Conservation (phyloP, 2,113 vertebrate species). For the Limnothrissa miodon region DNA sequence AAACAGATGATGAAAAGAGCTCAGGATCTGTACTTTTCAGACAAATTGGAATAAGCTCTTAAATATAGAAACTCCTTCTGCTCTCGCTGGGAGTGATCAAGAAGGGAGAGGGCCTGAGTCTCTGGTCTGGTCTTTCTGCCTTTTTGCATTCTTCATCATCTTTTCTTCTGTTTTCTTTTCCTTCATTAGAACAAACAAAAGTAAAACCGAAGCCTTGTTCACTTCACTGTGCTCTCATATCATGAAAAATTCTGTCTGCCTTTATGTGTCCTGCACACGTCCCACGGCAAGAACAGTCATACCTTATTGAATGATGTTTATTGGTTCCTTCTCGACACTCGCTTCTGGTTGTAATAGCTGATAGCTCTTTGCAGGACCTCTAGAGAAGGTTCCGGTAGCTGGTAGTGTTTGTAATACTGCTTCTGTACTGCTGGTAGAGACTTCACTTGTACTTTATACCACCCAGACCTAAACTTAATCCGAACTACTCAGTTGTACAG, state of each 20-base stretch:
- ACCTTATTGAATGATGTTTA: neutral
- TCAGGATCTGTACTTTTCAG: slow-evolving; percentile 14
- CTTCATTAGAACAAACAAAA: neutral
- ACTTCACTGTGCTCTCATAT: neutral
- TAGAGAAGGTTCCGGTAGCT: neutral
- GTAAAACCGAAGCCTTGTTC: neutral
- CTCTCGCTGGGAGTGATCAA: neutral
- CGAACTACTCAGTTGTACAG: neutral
- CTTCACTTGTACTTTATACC: neutral
- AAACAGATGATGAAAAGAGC: slow-evolving; percentile 1
- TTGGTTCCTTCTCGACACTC: neutral
- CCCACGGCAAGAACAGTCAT: neutral
- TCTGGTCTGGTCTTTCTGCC: neutral
- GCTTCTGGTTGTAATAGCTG: neutral
- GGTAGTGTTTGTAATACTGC: neutral
- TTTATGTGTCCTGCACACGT: neutral
- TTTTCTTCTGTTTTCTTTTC: neutral
- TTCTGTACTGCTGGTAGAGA: too few species aligned
- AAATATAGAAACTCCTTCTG: neutral
- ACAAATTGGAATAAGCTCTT: neutral
- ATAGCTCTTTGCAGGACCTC: neutral
- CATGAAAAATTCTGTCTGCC: neutral
- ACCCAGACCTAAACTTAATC: neutral
- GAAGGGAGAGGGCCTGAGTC: neutral
- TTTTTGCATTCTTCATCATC: neutral